These are phyloP conservation scores for Nerophis ophidion DNA, from an alignment of 2,113 vertebrate genomes.

Conservation along the genomic window DNA sequence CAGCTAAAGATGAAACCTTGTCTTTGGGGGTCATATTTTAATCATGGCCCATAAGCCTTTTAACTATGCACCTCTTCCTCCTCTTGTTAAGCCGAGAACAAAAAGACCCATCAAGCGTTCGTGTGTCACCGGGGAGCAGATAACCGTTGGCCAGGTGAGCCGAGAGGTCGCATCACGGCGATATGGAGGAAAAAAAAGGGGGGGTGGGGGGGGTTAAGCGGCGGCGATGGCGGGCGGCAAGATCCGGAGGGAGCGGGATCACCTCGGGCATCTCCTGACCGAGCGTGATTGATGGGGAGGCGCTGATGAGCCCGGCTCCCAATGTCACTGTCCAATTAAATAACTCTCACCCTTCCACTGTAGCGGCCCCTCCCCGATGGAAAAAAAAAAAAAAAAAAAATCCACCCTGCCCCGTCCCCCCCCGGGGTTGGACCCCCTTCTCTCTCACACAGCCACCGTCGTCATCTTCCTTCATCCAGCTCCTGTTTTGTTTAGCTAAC, in stretches of 20 bases:
- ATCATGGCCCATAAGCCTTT: slow-evolving; percentile 10
- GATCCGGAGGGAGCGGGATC: slow-evolving; percentile 38
- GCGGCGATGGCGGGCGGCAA: slow-evolving; percentile 36
- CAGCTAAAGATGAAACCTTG: neutral
- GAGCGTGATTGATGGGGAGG: slow-evolving; percentile 40
- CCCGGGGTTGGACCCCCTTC: slow-evolving; percentile 31
- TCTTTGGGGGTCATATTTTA: slow-evolving; percentile 33
- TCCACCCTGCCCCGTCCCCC: neutral
- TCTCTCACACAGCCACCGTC: slow-evolving; percentile 13
- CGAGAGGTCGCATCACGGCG: slow-evolving; percentile 46
- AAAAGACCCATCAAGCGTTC: slow-evolving; percentile 34
- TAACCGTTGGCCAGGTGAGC: slow-evolving; percentile 45
- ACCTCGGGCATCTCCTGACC: slow-evolving; percentile 56
- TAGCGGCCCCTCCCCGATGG: slow-evolving; percentile 2
- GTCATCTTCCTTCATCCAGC: neutral
- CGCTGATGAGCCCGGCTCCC: slow-evolving; percentile 55
- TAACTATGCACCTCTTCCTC: neutral
- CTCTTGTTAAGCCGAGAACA: slow-evolving; percentile 40
- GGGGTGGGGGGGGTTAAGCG: neutral
- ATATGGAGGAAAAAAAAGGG: neutral
- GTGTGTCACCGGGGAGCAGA: slow-evolving; percentile 33
- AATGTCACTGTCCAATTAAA: slow-evolving; percentile 73
- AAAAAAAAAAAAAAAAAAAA: neutral
- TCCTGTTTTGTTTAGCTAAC: neutral
- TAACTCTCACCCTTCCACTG: slow-evolving; percentile 63